A percentile compares a stretch with the other conserved stretches of the same genome.
These are phyloP conservation scores for Pammene fasciana DNA, from an alignment of 2,888 invertebrate genomes.

Conservation along the genomic window DNA sequence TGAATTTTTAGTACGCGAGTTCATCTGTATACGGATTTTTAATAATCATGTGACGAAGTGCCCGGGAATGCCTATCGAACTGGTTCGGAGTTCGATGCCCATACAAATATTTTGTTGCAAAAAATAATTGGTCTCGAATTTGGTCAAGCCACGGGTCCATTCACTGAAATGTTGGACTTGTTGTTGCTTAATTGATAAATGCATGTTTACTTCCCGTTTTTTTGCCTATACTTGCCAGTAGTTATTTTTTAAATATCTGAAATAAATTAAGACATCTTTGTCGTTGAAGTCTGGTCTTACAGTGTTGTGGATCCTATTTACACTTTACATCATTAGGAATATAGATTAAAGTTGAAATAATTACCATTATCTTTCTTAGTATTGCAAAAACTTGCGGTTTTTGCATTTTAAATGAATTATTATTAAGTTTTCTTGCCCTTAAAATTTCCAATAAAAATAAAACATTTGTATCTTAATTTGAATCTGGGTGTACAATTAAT, in stretches of 20 bases:
- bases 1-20: slow-evolving; percentile 68
- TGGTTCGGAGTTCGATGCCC: slow-evolving; percentile 42
- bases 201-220: slow-evolving; percentile 34
- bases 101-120: slow-evolving; percentile 41
- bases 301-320: no score
- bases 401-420: no score
- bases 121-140: slow-evolving; percentile 37
- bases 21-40: slow-evolving; percentile 46
- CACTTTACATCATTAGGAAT: no score
- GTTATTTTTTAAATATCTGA: not conserved
- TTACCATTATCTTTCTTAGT: no score
- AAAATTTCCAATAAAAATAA: no score
- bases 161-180: slow-evolving; percentile 38
- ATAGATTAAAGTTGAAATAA: no score
- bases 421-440: no score
- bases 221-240: slow-evolving; percentile 6
- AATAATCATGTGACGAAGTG: slow-evolving; percentile 44
- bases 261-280: slow-evolving; percentile 7
- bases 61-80: slow-evolving; percentile 39
- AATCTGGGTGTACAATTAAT: no score
- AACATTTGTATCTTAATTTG: no score
- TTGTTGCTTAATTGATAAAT: slow-evolving; percentile 39
- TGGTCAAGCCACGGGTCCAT: slow-evolving; percentile 35
- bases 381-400: no score
- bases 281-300: no score